These are phyloP conservation scores for Pristis pectinata DNA, from an alignment of 2,797 vertebrate genomes.

Conservation along the genomic window DNA sequence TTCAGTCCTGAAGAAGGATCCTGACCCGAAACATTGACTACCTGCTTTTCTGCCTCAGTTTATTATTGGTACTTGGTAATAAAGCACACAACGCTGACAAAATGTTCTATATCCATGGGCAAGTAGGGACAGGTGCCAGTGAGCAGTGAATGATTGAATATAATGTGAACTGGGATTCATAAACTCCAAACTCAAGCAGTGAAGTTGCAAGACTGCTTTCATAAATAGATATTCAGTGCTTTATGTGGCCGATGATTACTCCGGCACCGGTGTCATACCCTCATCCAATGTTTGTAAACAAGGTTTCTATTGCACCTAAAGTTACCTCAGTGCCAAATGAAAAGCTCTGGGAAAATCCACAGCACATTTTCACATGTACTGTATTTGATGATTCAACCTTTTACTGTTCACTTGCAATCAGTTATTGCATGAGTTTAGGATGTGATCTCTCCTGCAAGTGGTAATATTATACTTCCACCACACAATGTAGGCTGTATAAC, in stretches of 20 bases:
- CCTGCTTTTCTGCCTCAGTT: no score
- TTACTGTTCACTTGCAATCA: not conserved
- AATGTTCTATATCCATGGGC: not conserved
- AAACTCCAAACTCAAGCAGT: not conserved
- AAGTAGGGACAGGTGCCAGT: not conserved
- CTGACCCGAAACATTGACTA: no score
- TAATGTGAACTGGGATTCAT: not conserved
- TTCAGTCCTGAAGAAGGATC: no score
- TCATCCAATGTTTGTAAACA: not conserved
- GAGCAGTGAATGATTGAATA: not conserved
- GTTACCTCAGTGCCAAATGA: not conserved
- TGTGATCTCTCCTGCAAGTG: not conserved
- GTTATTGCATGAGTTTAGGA: not conserved
- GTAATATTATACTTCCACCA: not conserved
- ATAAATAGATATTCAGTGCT: not conserved
- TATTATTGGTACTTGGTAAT: not conserved
- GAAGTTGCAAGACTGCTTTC: not conserved
- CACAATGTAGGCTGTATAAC: not conserved
- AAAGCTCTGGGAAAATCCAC: not conserved
- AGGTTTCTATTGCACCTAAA: not conserved
- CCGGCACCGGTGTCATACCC: not conserved
- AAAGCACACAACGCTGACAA: not conserved
- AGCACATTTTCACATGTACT: not conserved
- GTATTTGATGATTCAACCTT: not conserved
- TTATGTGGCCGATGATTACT: not conserved